Evolutionary conservation across 2,797 vertebrate species (phyloP), one percentile per base, ranked within the genome.

Genomic region (Chaetophractus vellerosus): DNA sequence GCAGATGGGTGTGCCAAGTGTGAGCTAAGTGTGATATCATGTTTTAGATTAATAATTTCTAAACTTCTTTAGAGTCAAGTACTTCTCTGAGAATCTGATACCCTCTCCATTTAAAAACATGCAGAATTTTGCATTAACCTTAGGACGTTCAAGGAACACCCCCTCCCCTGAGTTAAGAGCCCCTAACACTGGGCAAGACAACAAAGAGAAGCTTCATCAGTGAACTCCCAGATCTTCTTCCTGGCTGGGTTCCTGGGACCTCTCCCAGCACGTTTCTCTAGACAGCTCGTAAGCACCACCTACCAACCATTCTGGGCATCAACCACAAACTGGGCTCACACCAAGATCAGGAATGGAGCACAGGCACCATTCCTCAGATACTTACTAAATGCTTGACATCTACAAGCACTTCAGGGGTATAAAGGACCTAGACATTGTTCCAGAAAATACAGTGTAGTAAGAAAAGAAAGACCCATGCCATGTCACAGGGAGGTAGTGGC

Each of bases 281-380:
- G 9, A 74, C 38, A 28, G 76, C 63, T 96, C 66, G 28, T 28
- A 50, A 12, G 84, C 78, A n/a, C 96, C 96, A 87, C 55, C 97
- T 97, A 50, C 52, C 15, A 14, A 21, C 50, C 48, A 45, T 0
- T 28, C 41, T 68, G 1, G 41, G 57, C 81, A 71, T 24, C 28
- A 50, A 63, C 31, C 19, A 19, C 24, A 36, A 45, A 10, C 31
- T 5, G 19, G 33, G 18, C 36, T 4, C 24, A 24, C 9, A 26
- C 28, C 71, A 26, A 16, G 45, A 55, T 11, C 36, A 64, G 81
- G 14, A 63, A 80, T 0, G 2, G 28, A 4, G 10, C 1, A 0
- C 24, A 19, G 79, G n/a, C 26, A 14, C 52, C 15, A 11, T 15
- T 28, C 41, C 50, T 31, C 28, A 84, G 59, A 3, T 18, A 57